Percentiles rank a stretch among this genome's conserved stretches.
These are phyloP conservation scores for Hippocampus barbouri DNA, from an alignment of 2,113 vertebrate genomes.

Conservation along the genomic window DNA sequence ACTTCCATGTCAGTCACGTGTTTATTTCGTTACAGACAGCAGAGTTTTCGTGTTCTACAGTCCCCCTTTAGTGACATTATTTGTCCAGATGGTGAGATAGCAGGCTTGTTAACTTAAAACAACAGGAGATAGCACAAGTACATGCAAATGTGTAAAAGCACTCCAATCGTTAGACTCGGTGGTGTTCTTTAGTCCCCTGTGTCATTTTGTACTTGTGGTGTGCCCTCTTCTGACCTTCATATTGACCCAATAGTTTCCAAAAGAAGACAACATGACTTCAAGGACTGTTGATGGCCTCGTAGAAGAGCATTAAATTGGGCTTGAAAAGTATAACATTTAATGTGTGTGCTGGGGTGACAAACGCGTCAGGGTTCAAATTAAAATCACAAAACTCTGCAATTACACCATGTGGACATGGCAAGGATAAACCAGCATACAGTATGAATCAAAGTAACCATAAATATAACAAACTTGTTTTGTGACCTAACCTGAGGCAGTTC, in stretches of 20 bases:
- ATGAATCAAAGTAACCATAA: not conserved
- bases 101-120: too few relatives aligned
- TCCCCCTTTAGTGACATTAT: not conserved
- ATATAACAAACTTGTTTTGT: not conserved
- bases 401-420: slow-evolving; percentile 3
- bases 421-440: not conserved
- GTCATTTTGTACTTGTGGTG: not conserved
- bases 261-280: slow-evolving; percentile 4
- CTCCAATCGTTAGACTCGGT: not conserved
- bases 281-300: not conserved
- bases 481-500: not conserved
- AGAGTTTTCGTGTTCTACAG: not conserved
- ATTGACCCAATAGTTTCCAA: slow-evolving; percentile 20
- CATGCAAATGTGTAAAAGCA: slow-evolving; percentile 11
- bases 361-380: not conserved
- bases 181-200: not conserved
- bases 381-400: slow-evolving; percentile 9
- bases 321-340: not conserved
- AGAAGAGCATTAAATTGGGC: not conserved
- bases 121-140: not conserved
- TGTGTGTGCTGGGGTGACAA: too few relatives aligned
- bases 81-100: slow-evolving; percentile 10
- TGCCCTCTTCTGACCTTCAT: slow-evolving; percentile 16
- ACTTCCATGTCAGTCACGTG: not conserved
- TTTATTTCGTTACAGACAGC: slow-evolving; percentile 28